Evolutionary conservation across 2,113 vertebrate genomes (phyloP).

Genomic region (Nesogale talazaci): DNA sequence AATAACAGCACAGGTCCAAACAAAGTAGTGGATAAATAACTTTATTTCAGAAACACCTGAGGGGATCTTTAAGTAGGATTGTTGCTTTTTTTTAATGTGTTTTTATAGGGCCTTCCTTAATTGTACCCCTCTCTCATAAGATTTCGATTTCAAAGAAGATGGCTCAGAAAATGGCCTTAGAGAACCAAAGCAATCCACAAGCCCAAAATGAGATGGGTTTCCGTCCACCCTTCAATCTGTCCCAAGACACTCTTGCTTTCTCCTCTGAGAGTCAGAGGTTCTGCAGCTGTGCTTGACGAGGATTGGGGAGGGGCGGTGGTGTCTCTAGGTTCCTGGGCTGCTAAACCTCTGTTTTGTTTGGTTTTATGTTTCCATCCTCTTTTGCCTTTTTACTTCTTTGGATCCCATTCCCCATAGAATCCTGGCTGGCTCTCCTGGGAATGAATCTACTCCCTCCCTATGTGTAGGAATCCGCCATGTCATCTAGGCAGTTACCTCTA

Average conservation of each 20-base stretch:
- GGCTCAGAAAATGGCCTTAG: conserved; percentile 10
- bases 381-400: conserved; percentile 66
- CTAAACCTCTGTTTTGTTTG: conserved; percentile 66
- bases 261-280: not conserved
- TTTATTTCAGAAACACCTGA: conserved; percentile 29
- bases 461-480: conserved; percentile 59
- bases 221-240: not conserved
- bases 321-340: not conserved
- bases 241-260: not conserved
- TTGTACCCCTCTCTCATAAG: not conserved
- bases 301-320: not conserved
- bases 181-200: conserved; percentile 60
- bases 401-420: conserved; percentile 74
- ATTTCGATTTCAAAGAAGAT: conserved; percentile 49
- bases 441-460: conserved; percentile 57
- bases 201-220: conserved; percentile 15
- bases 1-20: conserved; percentile 1
- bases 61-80: conserved; percentile 51
- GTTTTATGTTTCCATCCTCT: conserved; percentile 66
- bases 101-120: not conserved
- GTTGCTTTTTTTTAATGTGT: conserved; percentile 54
- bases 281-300: not conserved
- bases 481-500: conserved; percentile 61
- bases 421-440: conserved; percentile 74
- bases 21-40: not conserved